These are phyloP conservation scores for Nothura maculosa DNA, from an alignment of 2,797 vertebrate species.

Conservation along the genomic window DNA sequence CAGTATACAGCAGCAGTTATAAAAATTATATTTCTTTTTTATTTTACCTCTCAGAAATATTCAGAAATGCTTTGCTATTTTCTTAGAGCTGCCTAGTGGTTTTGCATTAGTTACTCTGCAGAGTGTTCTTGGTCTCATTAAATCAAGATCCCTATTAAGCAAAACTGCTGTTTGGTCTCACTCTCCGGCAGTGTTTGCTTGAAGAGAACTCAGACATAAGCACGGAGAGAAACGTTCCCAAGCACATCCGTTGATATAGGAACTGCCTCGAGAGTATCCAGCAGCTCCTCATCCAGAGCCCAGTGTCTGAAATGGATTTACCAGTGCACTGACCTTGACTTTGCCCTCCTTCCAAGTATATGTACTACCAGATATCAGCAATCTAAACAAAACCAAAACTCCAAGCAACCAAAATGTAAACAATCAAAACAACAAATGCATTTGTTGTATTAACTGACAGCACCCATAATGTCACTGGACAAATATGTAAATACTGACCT, in stretches of 20 bases:
- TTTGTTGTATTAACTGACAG: conserved; percentile 72
- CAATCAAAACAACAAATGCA: conserved; percentile 75
- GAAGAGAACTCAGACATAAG: background rate
- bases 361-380: conserved; percentile 60
- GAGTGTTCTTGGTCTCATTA: background rate
- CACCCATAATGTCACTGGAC: conserved; percentile 71
- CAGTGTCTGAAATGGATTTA: conserved; percentile 50
- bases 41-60: background rate
- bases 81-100: background rate
- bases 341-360: conserved; percentile 40
- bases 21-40: background rate
- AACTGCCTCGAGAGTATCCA: conserved; percentile 29
- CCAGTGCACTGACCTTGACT: conserved; percentile 59
- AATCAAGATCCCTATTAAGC: background rate
- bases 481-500: conserved; percentile 77
- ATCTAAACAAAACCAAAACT: conserved; percentile 67
- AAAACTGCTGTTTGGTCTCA: background rate
- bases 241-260: background rate
- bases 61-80: background rate
- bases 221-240: background rate
- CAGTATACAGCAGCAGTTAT: background rate
- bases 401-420: conserved; percentile 69
- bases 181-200: background rate
- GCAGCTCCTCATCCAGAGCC: background rate
- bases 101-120: background rate